Conservation (phyloP, 1,140 invertebrate genomes). For the Drosophila mojavensis region DNA sequence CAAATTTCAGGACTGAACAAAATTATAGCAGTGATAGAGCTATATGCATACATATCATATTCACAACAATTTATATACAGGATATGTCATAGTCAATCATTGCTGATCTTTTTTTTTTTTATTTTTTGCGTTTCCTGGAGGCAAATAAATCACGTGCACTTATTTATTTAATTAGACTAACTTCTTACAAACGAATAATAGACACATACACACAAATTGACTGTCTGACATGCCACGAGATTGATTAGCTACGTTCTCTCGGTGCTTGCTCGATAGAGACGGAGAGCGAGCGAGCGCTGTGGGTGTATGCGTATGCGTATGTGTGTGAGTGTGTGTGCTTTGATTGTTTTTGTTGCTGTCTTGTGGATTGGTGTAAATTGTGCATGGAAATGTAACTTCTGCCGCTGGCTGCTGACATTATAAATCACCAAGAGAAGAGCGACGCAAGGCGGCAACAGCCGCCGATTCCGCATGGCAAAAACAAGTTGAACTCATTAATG, state of each 20-base stretch:
- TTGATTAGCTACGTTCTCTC: slow-evolving; percentile 74
- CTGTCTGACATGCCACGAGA: slow-evolving; percentile 80
- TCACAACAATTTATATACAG: too few species aligned
- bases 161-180: slow-evolving; percentile 83
- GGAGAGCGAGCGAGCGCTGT: background rate
- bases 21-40: too few species aligned
- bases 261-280: slow-evolving; percentile 42
- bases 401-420: slow-evolving; percentile 76
- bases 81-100: too few species aligned
- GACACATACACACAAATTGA: slow-evolving; percentile 72
- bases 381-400: slow-evolving; percentile 82
- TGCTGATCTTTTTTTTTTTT: background rate
- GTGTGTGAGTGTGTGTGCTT: slow-evolving; percentile 21
- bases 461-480: slow-evolving; percentile 63
- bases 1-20: too few species aligned
- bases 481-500: slow-evolving; percentile 82
- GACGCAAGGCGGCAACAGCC: slow-evolving; percentile 20
- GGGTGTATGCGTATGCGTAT: background rate
- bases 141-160: slow-evolving; percentile 81
- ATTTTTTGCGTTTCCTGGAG: slow-evolving; percentile 38
- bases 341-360: slow-evolving; percentile 52
- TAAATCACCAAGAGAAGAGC: slow-evolving; percentile 67
- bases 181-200: slow-evolving; percentile 81
- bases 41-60: too few species aligned
- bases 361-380: slow-evolving; percentile 80